A percentile compares a stretch with the other conserved stretches of the same genome.
Conservation (phyloP, 2,113 vertebrate species). For the Acanthochromis polyacanthus region DNA sequence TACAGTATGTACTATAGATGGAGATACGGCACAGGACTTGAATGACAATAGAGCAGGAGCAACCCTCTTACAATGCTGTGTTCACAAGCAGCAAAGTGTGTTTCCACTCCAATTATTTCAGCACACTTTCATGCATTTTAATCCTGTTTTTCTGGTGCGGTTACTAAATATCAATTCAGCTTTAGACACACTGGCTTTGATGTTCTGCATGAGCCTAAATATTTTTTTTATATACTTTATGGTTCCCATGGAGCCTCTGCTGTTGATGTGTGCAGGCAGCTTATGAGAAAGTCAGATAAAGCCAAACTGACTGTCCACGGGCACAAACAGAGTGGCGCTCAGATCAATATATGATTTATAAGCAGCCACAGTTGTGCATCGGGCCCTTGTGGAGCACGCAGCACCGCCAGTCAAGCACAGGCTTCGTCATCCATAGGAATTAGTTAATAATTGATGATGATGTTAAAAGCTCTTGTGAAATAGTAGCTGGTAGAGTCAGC, state of each 20-base stretch:
- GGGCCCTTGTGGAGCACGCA: slow-evolving; percentile 1
- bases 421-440: slow-evolving; percentile 37
- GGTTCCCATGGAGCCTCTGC: slow-evolving; percentile 10
- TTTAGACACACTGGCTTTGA: slow-evolving; percentile 31
- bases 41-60: not conserved
- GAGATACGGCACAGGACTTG: not conserved
- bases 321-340: slow-evolving; percentile 3
- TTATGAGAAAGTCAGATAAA: slow-evolving; percentile 2
- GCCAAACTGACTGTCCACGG: slow-evolving; percentile 13
- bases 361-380: slow-evolving; percentile 30
- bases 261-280: slow-evolving; percentile 2
- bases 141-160: slow-evolving; percentile 11
- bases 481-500: slow-evolving; percentile 53
- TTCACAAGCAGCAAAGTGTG: slow-evolving; percentile 11
- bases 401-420: slow-evolving; percentile 31
- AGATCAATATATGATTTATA: slow-evolving; percentile 58
- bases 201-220: not conserved
- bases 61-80: not conserved
- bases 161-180: slow-evolving; percentile 21
- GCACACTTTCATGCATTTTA: slow-evolving; percentile 11
- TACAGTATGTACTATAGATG: not conserved
- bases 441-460: slow-evolving; percentile 72
- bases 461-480: slow-evolving; percentile 70
- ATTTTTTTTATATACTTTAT: slow-evolving; percentile 1
- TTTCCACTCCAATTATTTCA: slow-evolving; percentile 35